A percentile compares a stretch with the other conserved stretches of the same genome.
These are phyloP conservation scores for Druceiella hillmani DNA, from an alignment of 2,888 invertebrate genomes.

Conservation along the genomic window DNA sequence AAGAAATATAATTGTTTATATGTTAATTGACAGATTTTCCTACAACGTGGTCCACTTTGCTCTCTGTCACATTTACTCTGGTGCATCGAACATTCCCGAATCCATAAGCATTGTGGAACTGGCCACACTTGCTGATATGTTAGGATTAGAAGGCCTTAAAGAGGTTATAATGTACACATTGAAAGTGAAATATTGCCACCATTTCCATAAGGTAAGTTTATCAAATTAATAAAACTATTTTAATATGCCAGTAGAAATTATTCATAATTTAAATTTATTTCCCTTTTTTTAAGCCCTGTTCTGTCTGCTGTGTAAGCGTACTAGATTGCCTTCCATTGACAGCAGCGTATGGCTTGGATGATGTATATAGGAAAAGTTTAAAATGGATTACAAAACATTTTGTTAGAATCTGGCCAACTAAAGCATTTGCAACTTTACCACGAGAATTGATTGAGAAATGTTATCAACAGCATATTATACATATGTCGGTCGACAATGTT, in stretches of 20 bases:
- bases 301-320: conserved; percentile 80
- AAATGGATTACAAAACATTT: conserved; percentile 87
- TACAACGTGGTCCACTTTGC: conserved; percentile 86
- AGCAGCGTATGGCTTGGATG: conserved; percentile 80
- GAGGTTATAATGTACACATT: conserved; percentile 86
- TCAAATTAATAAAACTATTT: conserved; percentile 1
- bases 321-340: conserved; percentile 83
- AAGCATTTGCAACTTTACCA: conserved; percentile 81
- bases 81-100: conserved; percentile 82
- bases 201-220: conserved; percentile 76
- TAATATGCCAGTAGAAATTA: conserved; percentile 1
- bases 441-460: conserved; percentile 79
- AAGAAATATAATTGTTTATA: no score
- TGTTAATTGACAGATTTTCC: conserved; percentile 61
- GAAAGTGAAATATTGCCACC: conserved; percentile 86
- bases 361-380: conserved; percentile 79
- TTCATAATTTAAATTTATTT: conserved; percentile 2
- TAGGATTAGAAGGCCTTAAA: conserved; percentile 85
- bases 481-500: conserved; percentile 74
- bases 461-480: conserved; percentile 74
- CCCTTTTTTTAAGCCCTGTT: conserved; percentile 66
- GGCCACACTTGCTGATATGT: conserved; percentile 83
- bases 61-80: conserved; percentile 91
- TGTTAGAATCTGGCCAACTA: conserved; percentile 84
- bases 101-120: conserved; percentile 81